Evolutionary conservation across 2,797 vertebrate genomes (phyloP).

Genomic region (Cyprinella venusta): DNA sequence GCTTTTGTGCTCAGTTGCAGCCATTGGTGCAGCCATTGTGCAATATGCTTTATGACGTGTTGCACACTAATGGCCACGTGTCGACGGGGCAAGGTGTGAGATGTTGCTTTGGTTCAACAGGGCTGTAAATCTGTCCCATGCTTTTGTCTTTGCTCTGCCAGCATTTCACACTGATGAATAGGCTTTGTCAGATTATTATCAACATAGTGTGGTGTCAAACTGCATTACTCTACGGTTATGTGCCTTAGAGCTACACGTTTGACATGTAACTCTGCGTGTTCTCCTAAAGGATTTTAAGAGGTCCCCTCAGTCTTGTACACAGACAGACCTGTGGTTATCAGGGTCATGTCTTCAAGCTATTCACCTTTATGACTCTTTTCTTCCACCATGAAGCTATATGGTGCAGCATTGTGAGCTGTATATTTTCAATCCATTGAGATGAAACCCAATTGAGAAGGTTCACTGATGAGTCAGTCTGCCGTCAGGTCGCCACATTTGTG

Average conservation of each 20-base stretch:
- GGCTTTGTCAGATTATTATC: constrained; percentile 63
- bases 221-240: constrained; percentile 53
- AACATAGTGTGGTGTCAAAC: constrained; percentile 58
- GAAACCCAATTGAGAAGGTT: constrained; percentile 1
- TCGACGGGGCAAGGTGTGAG: constrained; percentile 19
- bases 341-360: neutral
- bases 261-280: constrained; percentile 24
- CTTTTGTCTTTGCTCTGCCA: constrained; percentile 53
- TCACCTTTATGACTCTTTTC: neutral
- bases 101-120: constrained; percentile 34
- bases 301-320: neutral
- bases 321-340: neutral
- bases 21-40: constrained; percentile 4
- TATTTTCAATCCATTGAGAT: neutral
- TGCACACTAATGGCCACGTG: constrained; percentile 13
- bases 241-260: constrained; percentile 52
- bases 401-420: neutral
- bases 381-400: neutral
- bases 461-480: neutral
- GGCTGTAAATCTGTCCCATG: constrained; percentile 45
- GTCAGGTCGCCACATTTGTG: neutral
- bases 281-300: neutral
- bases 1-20: neutral
- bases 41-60: constrained; percentile 33
- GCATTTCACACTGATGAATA: constrained; percentile 57